These are phyloP conservation scores for Euthynnus affinis DNA, from an alignment of 2,797 vertebrate genomes.

Conservation along the genomic window DNA sequence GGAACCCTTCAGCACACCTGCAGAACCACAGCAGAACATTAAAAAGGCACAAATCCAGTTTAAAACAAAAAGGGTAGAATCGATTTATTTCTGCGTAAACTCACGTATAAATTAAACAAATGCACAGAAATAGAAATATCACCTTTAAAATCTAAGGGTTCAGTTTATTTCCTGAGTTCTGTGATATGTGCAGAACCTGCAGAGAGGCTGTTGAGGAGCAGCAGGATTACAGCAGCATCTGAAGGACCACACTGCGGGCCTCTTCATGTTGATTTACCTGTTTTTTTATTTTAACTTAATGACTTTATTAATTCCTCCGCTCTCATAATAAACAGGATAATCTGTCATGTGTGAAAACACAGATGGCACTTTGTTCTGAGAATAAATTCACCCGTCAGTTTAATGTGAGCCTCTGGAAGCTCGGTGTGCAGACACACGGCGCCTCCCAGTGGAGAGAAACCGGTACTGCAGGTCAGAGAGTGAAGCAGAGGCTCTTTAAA, in stretches of 20 bases:
- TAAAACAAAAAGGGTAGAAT: background rate
- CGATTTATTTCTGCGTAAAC: too few relatives aligned
- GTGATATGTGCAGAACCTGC: background rate
- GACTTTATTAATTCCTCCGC: constrained; percentile 31
- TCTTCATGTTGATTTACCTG: background rate
- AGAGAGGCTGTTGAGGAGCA: background rate
- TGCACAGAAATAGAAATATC: background rate
- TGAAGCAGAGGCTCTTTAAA: too few relatives aligned
- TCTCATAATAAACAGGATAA: constrained; percentile 10
- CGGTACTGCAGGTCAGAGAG: background rate
- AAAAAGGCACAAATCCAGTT: background rate
- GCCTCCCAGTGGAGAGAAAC: constrained; percentile 7
- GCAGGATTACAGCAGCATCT: constrained; percentile 3
- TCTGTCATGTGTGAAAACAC: constrained; percentile 25
- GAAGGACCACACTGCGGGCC: background rate
- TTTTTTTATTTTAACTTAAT: background rate
- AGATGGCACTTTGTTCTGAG: constrained; percentile 50
- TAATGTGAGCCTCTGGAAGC: background rate
- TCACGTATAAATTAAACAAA: background rate
- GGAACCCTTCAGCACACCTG: too few relatives aligned
- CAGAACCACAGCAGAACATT: background rate
- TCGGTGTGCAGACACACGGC: constrained; percentile 1
- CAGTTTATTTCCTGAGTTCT: background rate
- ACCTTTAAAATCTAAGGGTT: background rate
- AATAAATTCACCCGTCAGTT: constrained; percentile 3